Base-by-base conservation (phyloP, 1,140 invertebrate genomes). In the Gonioctena quinquepunctata region DNA sequence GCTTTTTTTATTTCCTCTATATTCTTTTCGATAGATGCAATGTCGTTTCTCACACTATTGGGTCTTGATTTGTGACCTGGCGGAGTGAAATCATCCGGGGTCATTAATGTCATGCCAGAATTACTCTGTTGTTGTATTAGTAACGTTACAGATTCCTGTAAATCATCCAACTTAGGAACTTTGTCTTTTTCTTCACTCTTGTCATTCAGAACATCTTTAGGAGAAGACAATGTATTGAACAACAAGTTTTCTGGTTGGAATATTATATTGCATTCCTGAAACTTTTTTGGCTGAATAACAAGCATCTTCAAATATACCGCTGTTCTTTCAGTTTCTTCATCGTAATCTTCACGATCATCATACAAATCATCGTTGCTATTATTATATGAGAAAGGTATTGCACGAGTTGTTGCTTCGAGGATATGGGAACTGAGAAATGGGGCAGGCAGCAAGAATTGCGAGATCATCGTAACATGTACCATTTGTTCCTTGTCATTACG, bases 371-470 rank as follows among this genome's bases (percentile, higher is more conserved):
- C 85, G 54, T 66, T 73, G 27, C 82, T 86, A 19, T 69, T 68
- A n/a, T 64, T 42, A 48, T 64, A 70, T 3, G 50, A 72, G 21
- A 59, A 77, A 2, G 70, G 86, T 2, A 86, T 78, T 54, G 79
- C 84, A 7, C 82, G 82, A 18, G 84, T 80, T 6, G 84, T 88
- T n/a, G 94, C 93, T 80, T 94, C 92, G 0, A 93, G 87, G 71
- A 96, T 94, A 23, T 92, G 91, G 80, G 95, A 95, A 76, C 93
- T 94, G 1, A 96, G 82, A 74, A 96, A 93, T 0, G 94, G 91
- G 73, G 92, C 92, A 0, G 92, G 91, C 13, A 96, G 80, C 42
- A 91, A 86, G 81, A 96, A 96, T 83, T 96, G 93, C 0, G 94
- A 92, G 52, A 96, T 87, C 21, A 90, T 92, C 52, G 85, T 86